Conservation (phyloP, 2,888 invertebrate genomes). For the Euplagia quadripunctaria region DNA sequence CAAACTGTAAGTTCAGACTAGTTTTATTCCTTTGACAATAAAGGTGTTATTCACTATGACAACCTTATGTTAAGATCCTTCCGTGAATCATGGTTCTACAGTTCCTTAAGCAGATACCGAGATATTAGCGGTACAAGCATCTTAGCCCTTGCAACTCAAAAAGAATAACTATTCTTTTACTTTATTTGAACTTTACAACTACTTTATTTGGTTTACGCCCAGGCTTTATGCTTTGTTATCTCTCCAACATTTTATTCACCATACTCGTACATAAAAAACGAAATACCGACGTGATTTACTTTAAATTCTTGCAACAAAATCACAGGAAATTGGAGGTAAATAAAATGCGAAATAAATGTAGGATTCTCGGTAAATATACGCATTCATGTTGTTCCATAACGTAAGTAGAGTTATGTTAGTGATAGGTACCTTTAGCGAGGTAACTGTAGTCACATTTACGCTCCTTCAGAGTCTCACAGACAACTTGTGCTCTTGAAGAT, state of each 20-base stretch:
- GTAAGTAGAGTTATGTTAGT: constrained; percentile 54
- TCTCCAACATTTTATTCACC: background rate
- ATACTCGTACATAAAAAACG: background rate
- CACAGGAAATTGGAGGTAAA: background rate
- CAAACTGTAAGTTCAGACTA: background rate
- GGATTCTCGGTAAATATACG: constrained; percentile 8
- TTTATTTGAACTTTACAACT: too few relatives aligned
- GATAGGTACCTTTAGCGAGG: constrained; percentile 54
- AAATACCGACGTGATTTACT: background rate
- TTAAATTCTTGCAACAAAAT: background rate
- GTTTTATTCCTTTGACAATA: background rate
- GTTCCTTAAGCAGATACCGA: background rate
- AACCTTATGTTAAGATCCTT: background rate
- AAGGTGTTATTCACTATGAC: background rate
- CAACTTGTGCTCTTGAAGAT: constrained; percentile 71
- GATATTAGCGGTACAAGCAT: too few relatives aligned
- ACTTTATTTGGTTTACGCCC: too few relatives aligned
- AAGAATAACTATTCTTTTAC: too few relatives aligned
- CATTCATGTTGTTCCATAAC: constrained; percentile 17
- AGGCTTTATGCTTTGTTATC: background rate
- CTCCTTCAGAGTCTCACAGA: constrained; percentile 58
- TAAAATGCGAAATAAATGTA: background rate
- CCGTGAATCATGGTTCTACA: background rate
- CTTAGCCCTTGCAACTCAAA: too few relatives aligned
- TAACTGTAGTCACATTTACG: constrained; percentile 65